These are phyloP conservation scores for Catagonus wagneri DNA, from an alignment of 2,113 vertebrate genomes.

Conservation along the genomic window DNA sequence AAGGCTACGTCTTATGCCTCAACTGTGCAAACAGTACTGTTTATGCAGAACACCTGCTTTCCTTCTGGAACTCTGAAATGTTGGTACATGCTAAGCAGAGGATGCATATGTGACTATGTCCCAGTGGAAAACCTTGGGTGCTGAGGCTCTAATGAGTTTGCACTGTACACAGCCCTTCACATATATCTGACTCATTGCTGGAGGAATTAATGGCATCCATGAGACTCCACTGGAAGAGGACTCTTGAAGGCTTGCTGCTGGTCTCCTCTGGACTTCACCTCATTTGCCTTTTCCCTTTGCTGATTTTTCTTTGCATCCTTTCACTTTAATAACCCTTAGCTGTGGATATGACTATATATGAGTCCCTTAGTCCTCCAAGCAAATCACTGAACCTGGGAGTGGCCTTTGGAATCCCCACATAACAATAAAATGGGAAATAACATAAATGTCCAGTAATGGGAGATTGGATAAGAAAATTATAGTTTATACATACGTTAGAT, in stretches of 20 bases:
- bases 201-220: not conserved
- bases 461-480: not conserved
- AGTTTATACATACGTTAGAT: not conserved
- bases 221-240: not conserved
- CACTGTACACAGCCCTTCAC: not conserved
- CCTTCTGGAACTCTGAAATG: not conserved
- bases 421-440: conserved; percentile 10
- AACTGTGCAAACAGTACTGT: not conserved
- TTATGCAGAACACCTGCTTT: not conserved
- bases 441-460: not conserved
- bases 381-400: not conserved
- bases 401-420: not conserved
- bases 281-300: not conserved
- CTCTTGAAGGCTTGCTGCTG: not conserved
- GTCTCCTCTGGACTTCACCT: not conserved
- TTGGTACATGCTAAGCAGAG: not conserved
- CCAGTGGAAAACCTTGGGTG: not conserved
- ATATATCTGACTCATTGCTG: not conserved
- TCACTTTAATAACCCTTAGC: not conserved
- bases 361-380: not conserved
- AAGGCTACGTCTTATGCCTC: not conserved
- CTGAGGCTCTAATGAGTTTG: not conserved
- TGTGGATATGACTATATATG: not conserved
- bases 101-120: not conserved
- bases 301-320: not conserved